Percentiles rank a stretch among this genome's conserved stretches.
phyloP scores from a whole-genome alignment of 2,113 vertebrate species.

The Aptenodytes patagonicus region DNA sequence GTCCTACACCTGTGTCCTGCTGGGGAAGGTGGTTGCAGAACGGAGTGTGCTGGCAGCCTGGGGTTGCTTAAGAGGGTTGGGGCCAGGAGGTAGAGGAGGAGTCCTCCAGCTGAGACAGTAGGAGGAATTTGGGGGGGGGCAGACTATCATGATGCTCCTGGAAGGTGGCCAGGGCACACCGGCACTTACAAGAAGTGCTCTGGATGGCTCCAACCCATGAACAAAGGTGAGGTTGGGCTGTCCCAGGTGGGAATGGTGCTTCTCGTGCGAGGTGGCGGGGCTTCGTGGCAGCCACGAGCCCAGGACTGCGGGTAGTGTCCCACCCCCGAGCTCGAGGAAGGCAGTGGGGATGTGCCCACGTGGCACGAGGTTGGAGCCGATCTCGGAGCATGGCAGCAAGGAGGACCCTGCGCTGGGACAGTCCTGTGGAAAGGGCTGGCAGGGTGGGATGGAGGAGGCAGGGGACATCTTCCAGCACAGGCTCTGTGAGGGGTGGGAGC shows the following conservation, averaged over 20 bases:
- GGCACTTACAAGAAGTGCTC: background rate
- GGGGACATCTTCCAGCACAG: background rate
- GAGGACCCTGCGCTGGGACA: background rate
- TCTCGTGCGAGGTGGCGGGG: background rate
- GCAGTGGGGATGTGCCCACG: background rate
- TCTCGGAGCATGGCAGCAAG: background rate
- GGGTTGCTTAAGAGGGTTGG: background rate
- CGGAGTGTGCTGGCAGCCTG: background rate
- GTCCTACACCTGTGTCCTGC: background rate
- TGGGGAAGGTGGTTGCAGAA: background rate
- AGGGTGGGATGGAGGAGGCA: background rate
- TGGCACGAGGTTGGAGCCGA: fast-evolving
- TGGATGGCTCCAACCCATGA: background rate
- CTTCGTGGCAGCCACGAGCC: fast-evolving
- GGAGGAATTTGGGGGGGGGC: background rate
- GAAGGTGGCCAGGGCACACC: background rate
- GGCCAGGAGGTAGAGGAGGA: background rate
- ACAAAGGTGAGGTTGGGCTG: background rate
- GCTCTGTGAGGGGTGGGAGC: background rate
- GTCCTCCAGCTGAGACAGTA: background rate
- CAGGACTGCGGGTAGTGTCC: fast-evolving
- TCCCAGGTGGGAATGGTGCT: background rate
- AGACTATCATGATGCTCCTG: background rate
- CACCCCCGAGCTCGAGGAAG: background rate
- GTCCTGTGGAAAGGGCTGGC: background rate